Conservation (phyloP, 2,113 vertebrate genomes). For the Cyrtonyx montezumae region DNA sequence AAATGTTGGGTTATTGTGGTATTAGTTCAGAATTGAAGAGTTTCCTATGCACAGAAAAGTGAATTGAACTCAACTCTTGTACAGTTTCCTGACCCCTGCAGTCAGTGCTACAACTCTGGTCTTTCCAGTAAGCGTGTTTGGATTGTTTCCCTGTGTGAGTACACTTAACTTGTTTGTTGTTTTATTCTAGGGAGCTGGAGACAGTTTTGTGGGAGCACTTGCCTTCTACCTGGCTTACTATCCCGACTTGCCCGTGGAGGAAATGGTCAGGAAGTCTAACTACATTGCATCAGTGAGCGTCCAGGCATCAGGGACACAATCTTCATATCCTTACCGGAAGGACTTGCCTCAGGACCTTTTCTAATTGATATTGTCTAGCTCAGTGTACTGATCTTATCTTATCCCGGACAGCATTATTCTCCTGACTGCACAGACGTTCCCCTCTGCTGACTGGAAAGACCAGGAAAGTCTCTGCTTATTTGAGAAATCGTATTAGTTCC, state of each 20-base stretch:
- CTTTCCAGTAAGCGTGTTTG: neutral
- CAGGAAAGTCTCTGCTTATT: neutral
- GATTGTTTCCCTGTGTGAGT: neutral
- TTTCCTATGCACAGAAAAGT: neutral
- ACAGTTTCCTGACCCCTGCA: constrained; percentile 8
- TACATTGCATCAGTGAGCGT: constrained; percentile 87
- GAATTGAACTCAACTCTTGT: neutral
- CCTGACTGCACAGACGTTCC: neutral
- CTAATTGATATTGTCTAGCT: constrained; percentile 53
- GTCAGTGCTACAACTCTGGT: neutral
- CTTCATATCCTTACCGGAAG: constrained; percentile 86
- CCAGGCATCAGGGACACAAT: constrained; percentile 87
- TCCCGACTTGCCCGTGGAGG: constrained; percentile 86
- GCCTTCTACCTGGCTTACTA: constrained; percentile 92
- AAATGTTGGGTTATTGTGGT: neutral
- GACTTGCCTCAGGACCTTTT: constrained; percentile 87
- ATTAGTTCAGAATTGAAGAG: neutral
- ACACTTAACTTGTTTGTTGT: constrained; percentile 33
- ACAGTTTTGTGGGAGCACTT: constrained; percentile 94
- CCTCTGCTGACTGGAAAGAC: neutral
- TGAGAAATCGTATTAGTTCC: neutral
- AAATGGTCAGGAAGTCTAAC: constrained; percentile 91
- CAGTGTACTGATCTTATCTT: constrained; percentile 2
- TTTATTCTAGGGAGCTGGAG: constrained; percentile 91
- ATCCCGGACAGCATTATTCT: constrained; percentile 2